A percentile compares a stretch with the other conserved stretches of the same genome.
phyloP scores from a whole-genome alignment of 2,888 invertebrate genomes.

The Megaustenia siamemsis region DNA sequence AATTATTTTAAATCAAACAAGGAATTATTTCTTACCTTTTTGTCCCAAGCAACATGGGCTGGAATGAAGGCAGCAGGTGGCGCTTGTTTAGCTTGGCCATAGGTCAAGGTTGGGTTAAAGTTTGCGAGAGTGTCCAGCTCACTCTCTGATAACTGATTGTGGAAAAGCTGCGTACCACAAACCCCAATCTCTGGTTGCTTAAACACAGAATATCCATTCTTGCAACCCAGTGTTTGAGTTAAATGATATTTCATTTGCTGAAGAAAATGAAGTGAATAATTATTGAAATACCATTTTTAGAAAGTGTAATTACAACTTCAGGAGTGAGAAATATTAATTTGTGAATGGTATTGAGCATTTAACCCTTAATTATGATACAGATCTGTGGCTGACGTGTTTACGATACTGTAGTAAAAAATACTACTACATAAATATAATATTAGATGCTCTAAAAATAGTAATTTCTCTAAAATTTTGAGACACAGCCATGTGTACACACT shows the following conservation, averaged over 20 bases:
- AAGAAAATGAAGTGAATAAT: conserved; percentile 61
- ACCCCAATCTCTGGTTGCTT: conserved; percentile 76
- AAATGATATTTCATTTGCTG: conserved; percentile 79
- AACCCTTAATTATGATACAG: no score
- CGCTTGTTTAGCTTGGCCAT: conserved; percentile 80
- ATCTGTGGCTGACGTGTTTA: no score
- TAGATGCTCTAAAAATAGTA: no score
- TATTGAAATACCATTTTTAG: no score
- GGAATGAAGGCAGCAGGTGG: conserved; percentile 80
- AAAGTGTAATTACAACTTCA: no score
- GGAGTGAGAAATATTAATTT: no score
- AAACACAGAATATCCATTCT: conserved; percentile 78
- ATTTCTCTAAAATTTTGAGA: no score
- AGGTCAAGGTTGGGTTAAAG: conserved; percentile 80
- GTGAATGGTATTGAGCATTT: no score
- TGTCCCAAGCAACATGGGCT: conserved; percentile 80
- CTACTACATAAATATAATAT: no score
- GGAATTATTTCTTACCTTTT: conserved; percentile 74
- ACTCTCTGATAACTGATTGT: conserved; percentile 78
- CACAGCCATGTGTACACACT: no score
- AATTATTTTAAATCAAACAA: no score
- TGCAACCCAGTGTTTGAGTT: conserved; percentile 78
- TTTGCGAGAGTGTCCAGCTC: conserved; percentile 80
- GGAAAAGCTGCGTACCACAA: conserved; percentile 75
- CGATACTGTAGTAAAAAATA: no score